Base-by-base conservation (phyloP, 1,140 invertebrate species). In the Wasmannia auropunctata region DNA sequence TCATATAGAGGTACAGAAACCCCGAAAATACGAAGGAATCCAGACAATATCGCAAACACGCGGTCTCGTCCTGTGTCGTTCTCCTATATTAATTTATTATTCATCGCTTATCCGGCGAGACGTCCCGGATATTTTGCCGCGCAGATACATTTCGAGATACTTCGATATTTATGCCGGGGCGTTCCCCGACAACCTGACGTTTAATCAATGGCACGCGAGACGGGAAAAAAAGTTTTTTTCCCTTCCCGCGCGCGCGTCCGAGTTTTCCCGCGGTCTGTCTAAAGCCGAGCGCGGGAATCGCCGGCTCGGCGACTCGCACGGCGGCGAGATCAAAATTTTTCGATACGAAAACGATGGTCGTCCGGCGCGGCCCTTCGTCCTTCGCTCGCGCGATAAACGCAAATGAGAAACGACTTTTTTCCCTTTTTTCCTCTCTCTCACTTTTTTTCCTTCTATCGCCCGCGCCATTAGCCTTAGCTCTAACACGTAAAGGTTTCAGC, bases 401-500 rank as follows among this genome's bases (percentile, higher is more conserved):
- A 67, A 67, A 67, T 40, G 34, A 69, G 62, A 51, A 69, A 40
- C 16, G 46, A 10, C 5, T 8, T 14, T 28, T 37, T 51, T 54
- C 4, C 62, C 6, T 11, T 22, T 10, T 56, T 2, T 2, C 10
- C 11, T 2, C 25, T 3, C 14, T 0, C 0, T 22, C 14, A n/a
- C n/a, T 65, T 22, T 40, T 67, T 67, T 46, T 67, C 5, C 34
- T 28, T 46, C 22, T 25, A 25, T 25, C 19, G 22, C 43, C 46
- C 63, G 49, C 63, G 34, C 63, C 63, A 80, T 80, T 80, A 80
- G 77, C 77, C 77, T 80, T 69, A 80, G 62, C 77, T 80, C 77
- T 56, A 43, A 54, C 67, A 85, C 69, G 87, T 86, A 81, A 88
- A 72, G 77, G 49, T 85, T 81, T 74, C 62, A 79, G 10, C 49